Evolutionary conservation across 1,140 invertebrate species (phyloP).

Genomic region (Conopomorpha cramerella): DNA sequence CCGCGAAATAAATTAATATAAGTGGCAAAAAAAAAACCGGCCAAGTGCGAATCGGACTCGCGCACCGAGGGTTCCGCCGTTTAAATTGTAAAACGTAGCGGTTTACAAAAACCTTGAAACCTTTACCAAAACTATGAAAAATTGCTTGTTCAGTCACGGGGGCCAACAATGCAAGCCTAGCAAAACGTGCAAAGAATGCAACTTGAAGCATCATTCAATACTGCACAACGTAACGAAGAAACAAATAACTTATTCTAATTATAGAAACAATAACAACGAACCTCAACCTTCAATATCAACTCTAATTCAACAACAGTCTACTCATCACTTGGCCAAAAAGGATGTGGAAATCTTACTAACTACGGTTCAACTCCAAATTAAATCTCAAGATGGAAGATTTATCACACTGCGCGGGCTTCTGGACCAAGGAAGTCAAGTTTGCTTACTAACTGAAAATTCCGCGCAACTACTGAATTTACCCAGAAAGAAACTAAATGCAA

Average conservation of each 20-base stretch:
- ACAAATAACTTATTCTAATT: conserved; percentile 1
- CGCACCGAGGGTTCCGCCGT: too few relatives aligned
- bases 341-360: conserved; percentile 1
- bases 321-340: neutral
- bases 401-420: conserved; percentile 9
- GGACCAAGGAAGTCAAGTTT: conserved; percentile 12
- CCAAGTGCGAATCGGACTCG: too few relatives aligned
- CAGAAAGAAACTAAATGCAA: conserved; percentile 6
- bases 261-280: neutral
- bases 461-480: conserved; percentile 8
- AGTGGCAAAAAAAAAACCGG: too few relatives aligned
- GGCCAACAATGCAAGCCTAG: conserved; percentile 8
- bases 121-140: conserved; percentile 15
- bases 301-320: neutral
- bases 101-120: too few relatives aligned
- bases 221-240: conserved; percentile 8
- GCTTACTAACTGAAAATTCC: conserved; percentile 10
- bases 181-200: too few relatives aligned
- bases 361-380: conserved; percentile 3
- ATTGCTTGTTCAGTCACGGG: conserved; percentile 12
- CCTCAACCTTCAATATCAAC: neutral
- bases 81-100: too few relatives aligned
- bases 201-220: conserved; percentile 10
- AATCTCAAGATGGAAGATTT: conserved; percentile 5
- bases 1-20: too few relatives aligned